These are phyloP conservation scores for Propsilocerus akamusi DNA, from an alignment of 1,140 invertebrate species.

Conservation along the genomic window DNA sequence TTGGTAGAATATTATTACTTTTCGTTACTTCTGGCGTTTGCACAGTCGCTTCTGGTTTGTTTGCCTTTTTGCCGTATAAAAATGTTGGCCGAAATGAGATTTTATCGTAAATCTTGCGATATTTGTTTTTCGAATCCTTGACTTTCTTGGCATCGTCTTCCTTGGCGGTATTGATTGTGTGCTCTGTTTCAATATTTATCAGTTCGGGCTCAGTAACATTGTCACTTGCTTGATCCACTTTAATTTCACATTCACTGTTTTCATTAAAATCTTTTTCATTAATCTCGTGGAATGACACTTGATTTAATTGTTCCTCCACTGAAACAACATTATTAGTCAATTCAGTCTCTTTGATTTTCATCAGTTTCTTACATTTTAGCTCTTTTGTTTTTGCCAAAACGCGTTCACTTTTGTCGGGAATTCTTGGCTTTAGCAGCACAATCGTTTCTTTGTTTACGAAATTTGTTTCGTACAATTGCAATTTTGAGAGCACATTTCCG, in stretches of 20 bases:
- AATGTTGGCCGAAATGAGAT: neutral
- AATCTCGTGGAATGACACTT: neutral
- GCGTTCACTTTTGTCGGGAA: conserved; percentile 19
- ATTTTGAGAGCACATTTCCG: conserved; percentile 1
- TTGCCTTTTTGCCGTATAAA: neutral
- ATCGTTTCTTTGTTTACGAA: conserved; percentile 4
- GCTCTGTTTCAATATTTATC: neutral
- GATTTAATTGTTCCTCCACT: neutral
- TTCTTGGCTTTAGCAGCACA: conserved; percentile 19
- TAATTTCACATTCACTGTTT: conserved; percentile 4
- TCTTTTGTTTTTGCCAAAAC: conserved; percentile 17
- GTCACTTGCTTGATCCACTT: neutral
- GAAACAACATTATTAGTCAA: neutral
- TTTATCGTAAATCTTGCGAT: neutral
- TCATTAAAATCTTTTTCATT: neutral
- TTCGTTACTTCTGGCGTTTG: neutral
- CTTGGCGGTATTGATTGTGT: neutral
- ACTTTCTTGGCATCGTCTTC: neutral
- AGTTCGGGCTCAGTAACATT: neutral
- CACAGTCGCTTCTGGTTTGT: neutral
- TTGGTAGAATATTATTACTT: neutral
- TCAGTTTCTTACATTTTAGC: conserved; percentile 9
- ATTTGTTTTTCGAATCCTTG: neutral
- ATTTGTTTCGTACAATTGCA: neutral
- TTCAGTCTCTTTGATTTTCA: conserved; percentile 7